Evolutionary conservation across 1,140 invertebrate genomes (phyloP), one percentile per base, ranked within the genome.

Genomic region (Dysdera silvatica): DNA sequence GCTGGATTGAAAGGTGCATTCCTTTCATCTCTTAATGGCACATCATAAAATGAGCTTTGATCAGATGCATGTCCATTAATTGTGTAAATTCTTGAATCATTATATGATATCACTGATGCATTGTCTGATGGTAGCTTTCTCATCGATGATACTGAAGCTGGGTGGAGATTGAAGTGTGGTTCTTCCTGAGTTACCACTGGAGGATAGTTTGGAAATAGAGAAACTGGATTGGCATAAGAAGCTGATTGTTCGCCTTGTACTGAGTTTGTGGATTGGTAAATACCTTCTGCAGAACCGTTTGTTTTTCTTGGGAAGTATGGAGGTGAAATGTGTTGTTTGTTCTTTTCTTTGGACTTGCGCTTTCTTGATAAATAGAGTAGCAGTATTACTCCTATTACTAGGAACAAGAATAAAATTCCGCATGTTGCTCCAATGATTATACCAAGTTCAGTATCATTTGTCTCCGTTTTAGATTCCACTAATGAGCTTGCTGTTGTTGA

Each of bases 1-100:
- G 33, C 28, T 12, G 61, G 53, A 47, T 54, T 45, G 28, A 61
- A 61, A 47, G 49, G 60, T 4, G n/a, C 29, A 35, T 33, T 54
- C 0, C 12, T 18, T 26, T n/a, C n/a, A n/a, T n/a, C n/a, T n/a
- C n/a, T n/a, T 20, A 54, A n/a, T 23, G 52, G 3, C 35, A 55
- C 61, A 51, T 56, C 55, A 3, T 48, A 16, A 4, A 52, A 48
- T 5, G 31, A 16, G 24, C 49, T 48, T 23, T 24, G 29, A 48
- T 63, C 26, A 6, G 37, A 18, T 40, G 37, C 49, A 6, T 47
- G 24, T 12, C 31, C n/a, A 12, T 48, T 37, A 1, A 6, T 45
- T 2, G 52, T 55, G 18, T 63, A 63, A 40, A 49, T 63, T n/a
- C 52, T 56, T 35, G 61, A 63, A 5, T n/a, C 16, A 16, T n/a